Percentiles rank a stretch among this genome's conserved stretches.
Evolutionary conservation across 2,888 invertebrate genomes (phyloP).

Genomic region (Leptinotarsa rubiginosa): DNA sequence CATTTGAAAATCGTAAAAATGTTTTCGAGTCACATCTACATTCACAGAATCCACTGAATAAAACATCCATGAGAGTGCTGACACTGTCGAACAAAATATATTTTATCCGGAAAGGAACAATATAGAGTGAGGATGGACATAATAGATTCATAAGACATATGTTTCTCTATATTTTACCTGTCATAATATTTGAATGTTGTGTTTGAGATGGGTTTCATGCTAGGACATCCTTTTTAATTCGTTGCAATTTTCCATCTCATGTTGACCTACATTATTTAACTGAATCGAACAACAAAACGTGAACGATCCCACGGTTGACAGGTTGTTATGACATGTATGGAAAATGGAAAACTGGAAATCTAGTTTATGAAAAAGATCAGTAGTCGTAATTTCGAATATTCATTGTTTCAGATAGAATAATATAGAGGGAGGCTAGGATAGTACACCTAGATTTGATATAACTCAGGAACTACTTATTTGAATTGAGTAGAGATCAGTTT

Average conservation of each 20-base stretch:
- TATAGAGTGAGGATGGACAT: neutral
- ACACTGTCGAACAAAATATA: neutral
- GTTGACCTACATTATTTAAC: constrained; percentile 1
- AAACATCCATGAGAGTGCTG: too few relatives aligned
- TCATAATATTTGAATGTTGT: neutral
- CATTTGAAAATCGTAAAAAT: too few relatives aligned
- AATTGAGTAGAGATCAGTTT: too few relatives aligned
- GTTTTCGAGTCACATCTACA: too few relatives aligned
- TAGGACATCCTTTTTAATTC: neutral
- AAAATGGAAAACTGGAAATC: constrained; percentile 7
- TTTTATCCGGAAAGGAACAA: neutral
- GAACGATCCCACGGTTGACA: neutral
- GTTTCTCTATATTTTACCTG: neutral
- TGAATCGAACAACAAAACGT: neutral
- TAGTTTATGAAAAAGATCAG: neutral
- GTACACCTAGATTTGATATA: too few relatives aligned
- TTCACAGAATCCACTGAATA: too few relatives aligned
- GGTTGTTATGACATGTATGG: neutral
- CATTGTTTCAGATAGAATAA: neutral
- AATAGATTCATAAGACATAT: neutral
- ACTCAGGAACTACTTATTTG: too few relatives aligned
- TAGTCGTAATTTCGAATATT: neutral
- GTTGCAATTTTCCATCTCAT: neutral
- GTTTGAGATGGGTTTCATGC: neutral
- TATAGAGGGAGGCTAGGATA: too few relatives aligned